Conservation (phyloP, 1,140 invertebrate genomes). For the Plutomurus gul region DNA sequence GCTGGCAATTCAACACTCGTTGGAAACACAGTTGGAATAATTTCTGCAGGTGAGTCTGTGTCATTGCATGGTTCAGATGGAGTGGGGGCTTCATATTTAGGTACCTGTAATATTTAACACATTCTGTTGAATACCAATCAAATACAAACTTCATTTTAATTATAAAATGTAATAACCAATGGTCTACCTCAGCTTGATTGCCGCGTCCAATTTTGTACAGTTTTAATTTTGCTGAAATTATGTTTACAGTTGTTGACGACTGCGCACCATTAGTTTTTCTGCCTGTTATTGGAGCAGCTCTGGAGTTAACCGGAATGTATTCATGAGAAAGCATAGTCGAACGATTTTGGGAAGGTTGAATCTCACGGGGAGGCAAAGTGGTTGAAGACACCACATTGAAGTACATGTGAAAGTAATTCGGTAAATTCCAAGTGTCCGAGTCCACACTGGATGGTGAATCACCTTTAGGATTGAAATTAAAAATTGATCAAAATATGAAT, state of each 20-base stretch:
- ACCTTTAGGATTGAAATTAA: slow-evolving; percentile 31
- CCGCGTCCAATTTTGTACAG: slow-evolving; percentile 60
- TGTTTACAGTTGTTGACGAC: slow-evolving; percentile 52
- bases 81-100: neutral
- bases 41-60: neutral
- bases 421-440: slow-evolving; percentile 39
- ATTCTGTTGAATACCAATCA: neutral
- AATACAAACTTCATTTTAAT: neutral
- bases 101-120: neutral
- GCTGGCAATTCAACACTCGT: neutral
- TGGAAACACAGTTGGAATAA: neutral
- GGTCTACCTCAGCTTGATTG: slow-evolving; percentile 31
- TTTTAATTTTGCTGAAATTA: slow-evolving; percentile 63
- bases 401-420: slow-evolving; percentile 42
- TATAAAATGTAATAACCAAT: neutral
- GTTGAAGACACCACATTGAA: slow-evolving; percentile 36
- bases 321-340: neutral
- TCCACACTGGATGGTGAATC: slow-evolving; percentile 36
- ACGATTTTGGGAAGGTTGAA: neutral
- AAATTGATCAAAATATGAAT: no score
- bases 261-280: neutral
- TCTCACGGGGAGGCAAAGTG: neutral
- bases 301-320: neutral
- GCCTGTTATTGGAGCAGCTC: neutral
- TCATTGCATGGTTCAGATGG: slow-evolving; percentile 46